Evolutionary conservation across 2,888 invertebrate species (phyloP), one percentile per base, ranked within the genome.

Genomic region (Chrysolina haemoptera): DNA sequence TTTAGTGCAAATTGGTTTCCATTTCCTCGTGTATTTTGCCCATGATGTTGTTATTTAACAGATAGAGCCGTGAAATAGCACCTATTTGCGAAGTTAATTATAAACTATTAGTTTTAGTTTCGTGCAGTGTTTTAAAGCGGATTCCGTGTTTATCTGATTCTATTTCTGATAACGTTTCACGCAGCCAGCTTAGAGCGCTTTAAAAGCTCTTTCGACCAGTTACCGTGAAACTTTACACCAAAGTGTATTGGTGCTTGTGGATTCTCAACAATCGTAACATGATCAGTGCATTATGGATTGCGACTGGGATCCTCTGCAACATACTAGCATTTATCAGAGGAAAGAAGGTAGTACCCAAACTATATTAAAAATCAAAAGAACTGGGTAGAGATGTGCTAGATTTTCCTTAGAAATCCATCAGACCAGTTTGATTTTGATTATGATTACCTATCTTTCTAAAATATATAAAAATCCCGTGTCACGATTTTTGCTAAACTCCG

Each of bases 301-400:
- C 2, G 82, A 80, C 63, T 83, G 82, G 74, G 87, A 87, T 80
- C 86, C 86, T 70, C 79, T 87, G 65, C 83, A 86, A 62, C 93
- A 93, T 84, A 92, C 93, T 43, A 91, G 91, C 85, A 93, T 93
- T 87, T 93, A 93, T 85, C 90, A 89, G 77, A 89, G 83, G 27
- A 81, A 78, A 77, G 84, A 85, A 83, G 84, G 84, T 84, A 76
- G 53, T 72, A 4, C 35, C 8, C 35, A 35, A 35, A 35, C 35
- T 35, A 8, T 35, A 35, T 6, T 35, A 6, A 8, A 35, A 6
- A 35, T 8, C 35, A 8, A 35, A 35, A 0, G 35, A 6, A 8
- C 4, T 6, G 35, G 8, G 35, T 35, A 35, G 35, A 8, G 8
- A 35, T 35, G 6, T 35, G 35, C 35, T 35, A 6, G 35, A 35